Percentiles rank a stretch among this genome's conserved stretches.
phyloP scores from a whole-genome alignment of 2,797 vertebrate species.

The Malurus leucopterus region DNA sequence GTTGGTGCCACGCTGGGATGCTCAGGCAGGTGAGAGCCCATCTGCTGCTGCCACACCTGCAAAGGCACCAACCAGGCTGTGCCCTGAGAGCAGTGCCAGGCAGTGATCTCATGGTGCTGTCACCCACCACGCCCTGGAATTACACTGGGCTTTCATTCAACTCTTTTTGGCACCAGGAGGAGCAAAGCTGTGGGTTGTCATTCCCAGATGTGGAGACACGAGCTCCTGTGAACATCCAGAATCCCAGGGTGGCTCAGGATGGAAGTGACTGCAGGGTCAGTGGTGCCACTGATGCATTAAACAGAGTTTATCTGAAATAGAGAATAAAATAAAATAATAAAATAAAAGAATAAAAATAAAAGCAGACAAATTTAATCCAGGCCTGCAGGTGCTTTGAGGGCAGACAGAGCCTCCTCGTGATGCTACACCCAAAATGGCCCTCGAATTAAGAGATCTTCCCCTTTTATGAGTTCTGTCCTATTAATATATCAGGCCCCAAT shows the following conservation, averaged over 20 bases:
- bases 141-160: not conserved
- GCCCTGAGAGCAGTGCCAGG: not conserved
- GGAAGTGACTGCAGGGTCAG: not conserved
- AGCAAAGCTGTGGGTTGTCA: not conserved
- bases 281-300: not conserved
- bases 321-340: no score
- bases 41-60: slow-evolving; percentile 34
- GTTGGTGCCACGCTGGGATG: not conserved
- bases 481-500: no score
- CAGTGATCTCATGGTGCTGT: not conserved
- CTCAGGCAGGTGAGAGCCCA: slow-evolving; percentile 1
- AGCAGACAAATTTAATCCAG: no score
- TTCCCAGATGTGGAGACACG: not conserved
- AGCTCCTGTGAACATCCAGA: not conserved
- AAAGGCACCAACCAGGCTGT: not conserved
- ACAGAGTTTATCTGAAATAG: no score
- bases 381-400: no score
- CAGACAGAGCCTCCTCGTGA: no score
- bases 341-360: no score
- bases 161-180: not conserved
- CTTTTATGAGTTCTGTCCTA: no score
- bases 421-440: no score
- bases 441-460: no score
- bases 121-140: slow-evolving; percentile 42
- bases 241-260: not conserved